Evolutionary conservation across 2,113 vertebrate species (phyloP).

Genomic region (Mustelus asterias): DNA sequence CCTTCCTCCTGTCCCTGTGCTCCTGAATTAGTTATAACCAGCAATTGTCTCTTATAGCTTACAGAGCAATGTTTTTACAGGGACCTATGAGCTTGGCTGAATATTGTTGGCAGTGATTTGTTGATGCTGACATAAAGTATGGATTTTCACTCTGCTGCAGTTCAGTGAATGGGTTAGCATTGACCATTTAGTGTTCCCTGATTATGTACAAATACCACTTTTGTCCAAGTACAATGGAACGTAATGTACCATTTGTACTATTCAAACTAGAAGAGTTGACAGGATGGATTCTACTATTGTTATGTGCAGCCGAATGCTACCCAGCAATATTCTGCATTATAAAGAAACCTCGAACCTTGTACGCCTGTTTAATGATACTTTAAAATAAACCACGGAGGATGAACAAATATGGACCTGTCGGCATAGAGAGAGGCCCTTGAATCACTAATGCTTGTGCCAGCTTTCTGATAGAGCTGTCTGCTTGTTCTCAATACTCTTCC

Average conservation of each 20-base stretch:
- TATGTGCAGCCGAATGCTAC: not conserved
- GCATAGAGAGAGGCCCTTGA: not conserved
- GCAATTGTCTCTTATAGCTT: too few relatives aligned
- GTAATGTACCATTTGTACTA: not conserved
- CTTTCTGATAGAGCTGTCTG: not conserved
- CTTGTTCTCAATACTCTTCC: not conserved
- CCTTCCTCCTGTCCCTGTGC: not conserved
- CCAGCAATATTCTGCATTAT: not conserved
- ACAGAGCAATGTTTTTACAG: not conserved
- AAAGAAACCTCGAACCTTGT: not conserved
- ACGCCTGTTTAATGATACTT: not conserved
- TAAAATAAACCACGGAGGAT: not conserved
- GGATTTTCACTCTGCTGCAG: not conserved
- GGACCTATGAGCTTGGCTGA: not conserved
- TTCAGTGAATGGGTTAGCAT: not conserved
- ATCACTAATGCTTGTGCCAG: not conserved
- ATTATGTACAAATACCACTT: not conserved
- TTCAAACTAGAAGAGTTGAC: not conserved
- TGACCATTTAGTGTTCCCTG: not conserved
- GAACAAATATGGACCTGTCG: not conserved
- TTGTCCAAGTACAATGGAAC: not conserved
- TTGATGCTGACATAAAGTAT: not conserved
- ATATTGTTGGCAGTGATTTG: not conserved
- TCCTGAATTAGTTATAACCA: not conserved
- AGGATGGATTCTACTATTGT: not conserved